Base-by-base conservation (phyloP, 2,797 vertebrate genomes). In the Cottoperca gobio region DNA sequence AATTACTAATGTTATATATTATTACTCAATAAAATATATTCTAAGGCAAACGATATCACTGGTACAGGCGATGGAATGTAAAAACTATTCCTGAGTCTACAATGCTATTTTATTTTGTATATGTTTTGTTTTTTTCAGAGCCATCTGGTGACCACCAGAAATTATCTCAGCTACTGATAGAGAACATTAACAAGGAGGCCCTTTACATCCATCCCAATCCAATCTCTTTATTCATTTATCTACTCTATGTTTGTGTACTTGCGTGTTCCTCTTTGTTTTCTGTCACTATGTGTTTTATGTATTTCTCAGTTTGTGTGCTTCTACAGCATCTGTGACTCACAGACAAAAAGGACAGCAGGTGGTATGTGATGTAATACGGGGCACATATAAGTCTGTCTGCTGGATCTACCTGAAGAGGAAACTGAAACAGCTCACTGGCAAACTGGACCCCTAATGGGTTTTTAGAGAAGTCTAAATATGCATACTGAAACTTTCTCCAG, bases 361-460 rank as follows among this genome's bases (percentile, higher is more conserved):
- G 93, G 94, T 78, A 76, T 93, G 87, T 97, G 96, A 97, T 96
- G 96, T 96, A 92, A 96, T 93, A 91, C 69, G 64, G 49, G 75
- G 37, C 93, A 93, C 91, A 95, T 97, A 97, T 97, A 97, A 96
- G 95, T 94, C 92, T 66, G 69, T 75, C 66, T 84, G 48, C 42
- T 74, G 54, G 42, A 65, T 48, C 58, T 58, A 82, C 70, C 79
- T 79, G 71, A 91, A 86, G 78, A 87, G 79, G 86, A 62, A 76
- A 92, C 94, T 87, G 17, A 68, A 26, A 70, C 19, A 8, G 50
- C 26, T 35, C 35, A 35, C 5, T 40, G 33, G 21, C 33, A 46
- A 61, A 71, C 5, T 5, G 26, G 24, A 70, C 37, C 40, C 39
- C 19, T 31, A 10, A 24, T 35, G 28, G 62, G 24, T 64, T 48